phyloP scores from a whole-genome alignment of 2,113 vertebrate species.

The Gymnocephalus cernua region DNA sequence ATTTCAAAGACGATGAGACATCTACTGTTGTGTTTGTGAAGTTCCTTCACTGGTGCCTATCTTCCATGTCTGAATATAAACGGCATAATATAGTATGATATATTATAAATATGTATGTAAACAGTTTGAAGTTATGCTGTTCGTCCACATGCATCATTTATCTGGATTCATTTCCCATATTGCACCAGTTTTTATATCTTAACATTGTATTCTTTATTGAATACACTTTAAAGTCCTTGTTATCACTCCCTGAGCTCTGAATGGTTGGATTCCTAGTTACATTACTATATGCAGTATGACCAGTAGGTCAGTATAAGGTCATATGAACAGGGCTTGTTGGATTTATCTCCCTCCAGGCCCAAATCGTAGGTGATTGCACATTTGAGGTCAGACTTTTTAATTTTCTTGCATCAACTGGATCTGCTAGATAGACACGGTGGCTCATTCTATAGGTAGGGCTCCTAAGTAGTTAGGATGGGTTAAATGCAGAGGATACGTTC shows the following conservation, averaged over 20 bases:
- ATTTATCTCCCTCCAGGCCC: background rate
- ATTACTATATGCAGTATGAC: too few species aligned
- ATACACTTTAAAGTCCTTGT: background rate
- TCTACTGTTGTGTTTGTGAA: too few species aligned
- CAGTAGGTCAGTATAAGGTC: background rate
- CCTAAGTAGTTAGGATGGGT: too few species aligned
- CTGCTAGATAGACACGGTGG: background rate
- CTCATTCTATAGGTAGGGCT: too few species aligned
- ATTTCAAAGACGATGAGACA: too few species aligned
- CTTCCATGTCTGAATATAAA: background rate
- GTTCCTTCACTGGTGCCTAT: background rate
- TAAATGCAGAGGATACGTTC: too few species aligned
- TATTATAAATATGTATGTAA: background rate
- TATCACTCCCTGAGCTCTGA: background rate
- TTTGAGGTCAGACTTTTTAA: background rate
- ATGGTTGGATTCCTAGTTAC: background rate
- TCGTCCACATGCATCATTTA: background rate
- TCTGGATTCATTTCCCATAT: background rate
- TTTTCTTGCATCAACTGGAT: background rate
- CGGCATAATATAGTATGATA: background rate
- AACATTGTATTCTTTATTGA: background rate
- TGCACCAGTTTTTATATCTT: too few species aligned
- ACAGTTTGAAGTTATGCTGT: background rate
- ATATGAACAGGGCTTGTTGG: background rate
- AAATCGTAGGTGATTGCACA: background rate